Base-by-base conservation (phyloP, 1,140 invertebrate genomes). In the Dinoponera quadriceps region DNA sequence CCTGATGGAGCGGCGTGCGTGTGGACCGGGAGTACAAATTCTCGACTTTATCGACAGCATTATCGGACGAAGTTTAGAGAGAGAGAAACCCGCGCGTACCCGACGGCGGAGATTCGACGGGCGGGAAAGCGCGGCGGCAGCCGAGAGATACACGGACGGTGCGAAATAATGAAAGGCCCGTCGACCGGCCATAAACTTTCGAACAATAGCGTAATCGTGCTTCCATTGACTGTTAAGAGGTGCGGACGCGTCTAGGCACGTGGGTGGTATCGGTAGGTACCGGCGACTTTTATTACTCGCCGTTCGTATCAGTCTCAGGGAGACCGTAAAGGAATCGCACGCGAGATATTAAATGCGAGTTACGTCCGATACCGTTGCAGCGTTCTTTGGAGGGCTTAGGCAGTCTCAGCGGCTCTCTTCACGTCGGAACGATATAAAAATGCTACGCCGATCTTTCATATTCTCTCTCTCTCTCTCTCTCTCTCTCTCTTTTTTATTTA, bases 201-300 rank as follows among this genome's bases (percentile, higher is more conserved):
- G 27, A 77, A 77, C 74, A 77, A 77, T 77, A 77, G 74, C 62
- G 74, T 77, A 77, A 77, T 77, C 74, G 74, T 55, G 62, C 25
- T 77, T 77, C 60, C 49, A 77, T 77, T 54, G 74, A 77, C 74
- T 77, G 74, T 77, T 77, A 66, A 66, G 44, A 77, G 73, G 60
- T 77, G 60, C 60, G 60, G 74, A 77, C 62, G 59, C 29, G 44
- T 22, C 60, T 55, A 66, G 27, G 29, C 27, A 54, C 27, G 74
- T 66, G 48, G 74, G 74, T 77, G 73, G 62, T 65, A 75, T 75
- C 73, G 73, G 73, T 65, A 75, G 59, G n/a, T 51, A 75, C 74
- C n/a, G 20, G 20, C 27, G 60, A 77, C 74, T 77, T 77, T 77
- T 77, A 77, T 77, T 66, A 38, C 73, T 51, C 73, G 14, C 44